Conservation (phyloP, 2,888 invertebrate genomes). For the Panzeria rudis region DNA sequence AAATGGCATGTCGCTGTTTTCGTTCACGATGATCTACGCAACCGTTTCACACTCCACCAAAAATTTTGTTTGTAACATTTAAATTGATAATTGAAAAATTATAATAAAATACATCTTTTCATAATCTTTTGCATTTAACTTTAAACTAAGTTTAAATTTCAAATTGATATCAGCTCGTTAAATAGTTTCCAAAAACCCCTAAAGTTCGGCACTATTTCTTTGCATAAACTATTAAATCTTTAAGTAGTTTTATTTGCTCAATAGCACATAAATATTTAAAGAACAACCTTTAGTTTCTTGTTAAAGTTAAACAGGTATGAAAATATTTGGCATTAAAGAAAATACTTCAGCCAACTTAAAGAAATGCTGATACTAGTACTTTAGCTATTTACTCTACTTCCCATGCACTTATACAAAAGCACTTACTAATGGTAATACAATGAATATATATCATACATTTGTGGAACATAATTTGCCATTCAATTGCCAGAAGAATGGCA, state of each 20-base stretch:
- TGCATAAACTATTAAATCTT: conserved; percentile 24
- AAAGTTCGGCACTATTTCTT: background rate
- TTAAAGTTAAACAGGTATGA: conserved; percentile 38
- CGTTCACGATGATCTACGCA: no score
- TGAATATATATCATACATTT: conserved; percentile 3
- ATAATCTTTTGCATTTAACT: background rate
- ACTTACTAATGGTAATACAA: conserved; percentile 42
- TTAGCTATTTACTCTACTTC: conserved; percentile 27
- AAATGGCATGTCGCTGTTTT: no score
- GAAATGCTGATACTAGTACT: conserved; percentile 46
- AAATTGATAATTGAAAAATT: background rate
- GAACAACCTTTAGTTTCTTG: conserved; percentile 11
- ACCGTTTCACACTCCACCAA: no score
- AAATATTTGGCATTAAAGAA: conserved; percentile 44
- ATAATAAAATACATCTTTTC: background rate
- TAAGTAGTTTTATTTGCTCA: background rate
- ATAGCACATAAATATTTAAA: background rate
- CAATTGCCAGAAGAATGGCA: conserved; percentile 12
- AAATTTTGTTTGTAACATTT: no score
- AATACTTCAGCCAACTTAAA: conserved; percentile 48
- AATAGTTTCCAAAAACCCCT: background rate
- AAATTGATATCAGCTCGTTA: background rate
- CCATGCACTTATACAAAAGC: conserved; percentile 48
- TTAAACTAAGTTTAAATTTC: conserved; percentile 1
- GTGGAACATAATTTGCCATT: conserved; percentile 48